Base-by-base conservation (phyloP, 2,797 vertebrate genomes). In the Parauchenoglanis punctatus region DNA sequence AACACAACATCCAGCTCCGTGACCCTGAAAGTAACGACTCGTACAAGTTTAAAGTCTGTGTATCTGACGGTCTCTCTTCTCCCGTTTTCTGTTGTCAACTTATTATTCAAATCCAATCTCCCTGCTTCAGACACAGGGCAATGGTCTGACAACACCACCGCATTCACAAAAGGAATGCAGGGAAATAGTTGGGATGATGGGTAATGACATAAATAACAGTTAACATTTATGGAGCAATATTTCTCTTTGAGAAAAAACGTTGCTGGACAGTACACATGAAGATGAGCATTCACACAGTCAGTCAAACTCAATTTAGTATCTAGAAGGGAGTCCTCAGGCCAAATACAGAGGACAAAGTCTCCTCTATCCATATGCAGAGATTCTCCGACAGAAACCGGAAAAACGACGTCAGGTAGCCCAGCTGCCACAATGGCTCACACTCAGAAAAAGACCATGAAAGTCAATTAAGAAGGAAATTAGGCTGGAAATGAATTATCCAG, bases 401-500 rank as follows among this genome's bases (percentile, higher is more conserved):
- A 89, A 91, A 89, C 83, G 63, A 63, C 80, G 86, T 90, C 90
- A 88, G 89, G 90, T 88, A 84, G 70, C 75, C 85, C 86, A 87
- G 86, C 86, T 83, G 86, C 84, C 80, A 88, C 81, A 82, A 72
- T 68, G 84, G 84, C 84, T 89, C 81, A 68, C 61, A 72, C 88
- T 75, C 88, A 82, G 86, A 86, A 87, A 90, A 88, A 86, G 82
- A 80, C 86, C 84, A 87, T 90, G 91, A 88, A 90, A 92, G 91
- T 89, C 89, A 91, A 92, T 92, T 91, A 91, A 89, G 85, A 84
- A 85, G 89, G 87, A 88, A 91, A 90, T 88, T 87, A 88, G 84
- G 83, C 84, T 87, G 88, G 75, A 88, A 91, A 92, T 89, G 86
- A 92, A 91, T 92, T 89, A 90, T 91, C 89, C 87, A 87, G 90